A percentile compares a stretch with the other conserved stretches of the same genome.
phyloP scores from a whole-genome alignment of 2,888 invertebrate genomes.

The Molorchus minor region DNA sequence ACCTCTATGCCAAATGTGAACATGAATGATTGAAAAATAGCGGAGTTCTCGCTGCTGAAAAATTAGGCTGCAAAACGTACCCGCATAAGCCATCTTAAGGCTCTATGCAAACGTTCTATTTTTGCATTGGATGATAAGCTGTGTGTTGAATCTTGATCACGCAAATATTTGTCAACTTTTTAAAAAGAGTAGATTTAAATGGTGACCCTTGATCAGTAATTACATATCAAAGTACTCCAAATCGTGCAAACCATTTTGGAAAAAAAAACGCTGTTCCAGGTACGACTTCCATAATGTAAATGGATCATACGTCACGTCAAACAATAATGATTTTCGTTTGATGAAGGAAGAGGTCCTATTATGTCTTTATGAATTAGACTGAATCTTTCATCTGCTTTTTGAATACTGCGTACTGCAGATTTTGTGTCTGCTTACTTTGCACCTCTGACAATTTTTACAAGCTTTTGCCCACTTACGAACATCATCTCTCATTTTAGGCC shows the following conservation, averaged over 20 bases:
- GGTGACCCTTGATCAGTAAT: conserved; percentile 47
- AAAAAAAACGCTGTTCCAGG: conserved; percentile 3
- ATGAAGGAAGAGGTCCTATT: no score
- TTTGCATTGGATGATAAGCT: conserved; percentile 55
- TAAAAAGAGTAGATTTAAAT: conserved; percentile 48
- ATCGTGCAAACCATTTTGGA: conserved; percentile 58
- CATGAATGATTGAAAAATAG: no score
- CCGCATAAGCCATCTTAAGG: conserved; percentile 51
- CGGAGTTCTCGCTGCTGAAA: no score
- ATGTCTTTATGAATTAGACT: no score
- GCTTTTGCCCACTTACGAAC: background rate
- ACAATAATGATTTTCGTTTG: no score
- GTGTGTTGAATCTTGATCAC: conserved; percentile 44
- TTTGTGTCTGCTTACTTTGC: background rate
- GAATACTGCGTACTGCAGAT: no score
- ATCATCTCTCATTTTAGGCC: background rate
- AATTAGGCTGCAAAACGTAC: no score
- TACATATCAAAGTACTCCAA: conserved; percentile 53
- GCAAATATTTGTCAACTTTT: conserved; percentile 34
- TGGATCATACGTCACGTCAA: no score
- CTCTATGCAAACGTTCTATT: conserved; percentile 59
- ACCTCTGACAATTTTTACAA: background rate
- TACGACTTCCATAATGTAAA: background rate
- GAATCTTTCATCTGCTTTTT: no score
- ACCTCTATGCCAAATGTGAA: no score